Evolutionary conservation across 2,888 invertebrate species (phyloP).

Genomic region (Bembecia ichneumoniformis): DNA sequence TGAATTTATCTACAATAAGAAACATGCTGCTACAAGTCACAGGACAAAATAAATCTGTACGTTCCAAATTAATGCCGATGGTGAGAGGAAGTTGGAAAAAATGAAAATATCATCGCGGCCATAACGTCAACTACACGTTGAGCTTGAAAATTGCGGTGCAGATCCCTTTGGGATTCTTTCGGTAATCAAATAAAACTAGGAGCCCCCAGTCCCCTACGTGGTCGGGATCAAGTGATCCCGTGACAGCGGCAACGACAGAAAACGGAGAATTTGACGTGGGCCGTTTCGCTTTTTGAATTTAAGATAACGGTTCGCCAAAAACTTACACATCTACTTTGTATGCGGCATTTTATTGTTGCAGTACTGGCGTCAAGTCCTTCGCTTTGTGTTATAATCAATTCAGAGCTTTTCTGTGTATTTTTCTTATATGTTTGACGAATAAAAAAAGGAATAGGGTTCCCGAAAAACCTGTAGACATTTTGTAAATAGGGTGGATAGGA

Average conservation of each 20-base stretch:
- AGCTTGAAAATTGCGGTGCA: slow-evolving; percentile 23
- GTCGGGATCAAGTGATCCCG: slow-evolving; percentile 24
- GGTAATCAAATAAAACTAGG: slow-evolving; percentile 44
- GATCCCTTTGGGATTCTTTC: slow-evolving; percentile 18
- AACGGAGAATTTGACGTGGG: slow-evolving; percentile 31
- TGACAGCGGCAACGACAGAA: slow-evolving; percentile 31
- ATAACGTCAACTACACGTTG: slow-evolving; percentile 20
- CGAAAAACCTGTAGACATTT: too few relatives aligned
- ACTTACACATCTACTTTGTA: background rate
- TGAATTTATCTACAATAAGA: too few relatives aligned
- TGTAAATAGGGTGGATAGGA: too few relatives aligned
- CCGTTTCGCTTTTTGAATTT: slow-evolving; percentile 25
- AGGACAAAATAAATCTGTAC: background rate
- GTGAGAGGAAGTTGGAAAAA: background rate
- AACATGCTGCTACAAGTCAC: too few relatives aligned
- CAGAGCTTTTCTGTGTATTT: too few relatives aligned
- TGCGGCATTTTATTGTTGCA: background rate
- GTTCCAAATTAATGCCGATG: background rate
- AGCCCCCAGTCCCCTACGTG: slow-evolving; percentile 21
- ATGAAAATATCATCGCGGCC: background rate
- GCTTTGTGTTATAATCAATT: background rate
- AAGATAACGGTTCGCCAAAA: slow-evolving; percentile 14
- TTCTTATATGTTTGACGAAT: too few relatives aligned
- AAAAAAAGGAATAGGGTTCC: too few relatives aligned
- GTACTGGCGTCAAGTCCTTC: background rate